These are phyloP conservation scores for Unio delphinus DNA, from an alignment of 2,888 invertebrate species.

Conservation along the genomic window DNA sequence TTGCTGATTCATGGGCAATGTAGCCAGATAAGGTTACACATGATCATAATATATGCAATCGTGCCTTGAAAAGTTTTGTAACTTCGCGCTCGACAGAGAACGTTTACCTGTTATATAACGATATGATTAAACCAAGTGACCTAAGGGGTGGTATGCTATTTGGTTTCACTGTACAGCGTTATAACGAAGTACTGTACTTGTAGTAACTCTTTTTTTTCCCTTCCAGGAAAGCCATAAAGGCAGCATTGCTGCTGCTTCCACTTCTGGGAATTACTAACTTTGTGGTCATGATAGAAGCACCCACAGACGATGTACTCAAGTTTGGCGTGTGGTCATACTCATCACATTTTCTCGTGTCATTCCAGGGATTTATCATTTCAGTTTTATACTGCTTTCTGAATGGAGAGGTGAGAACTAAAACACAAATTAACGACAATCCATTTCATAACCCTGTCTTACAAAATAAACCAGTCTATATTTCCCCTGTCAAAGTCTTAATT, in stretches of 20 bases:
- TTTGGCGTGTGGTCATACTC: conserved; percentile 71
- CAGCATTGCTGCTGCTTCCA: conserved; percentile 73
- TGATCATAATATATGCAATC: no score
- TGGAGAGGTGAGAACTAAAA: conserved; percentile 67
- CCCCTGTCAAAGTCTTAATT: not conserved
- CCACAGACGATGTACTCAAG: conserved; percentile 53
- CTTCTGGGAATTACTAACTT: conserved; percentile 74
- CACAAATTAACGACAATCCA: not conserved
- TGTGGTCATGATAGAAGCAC: conserved; percentile 72
- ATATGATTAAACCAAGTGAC: no score
- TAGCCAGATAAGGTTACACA: no score
- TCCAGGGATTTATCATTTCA: conserved; percentile 74
- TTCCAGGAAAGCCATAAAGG: conserved; percentile 73
- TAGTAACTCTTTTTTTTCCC: conserved; percentile 13
- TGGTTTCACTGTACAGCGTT: no score
- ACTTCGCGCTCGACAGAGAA: no score
- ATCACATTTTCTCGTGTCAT: conserved; percentile 72
- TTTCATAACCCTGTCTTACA: not conserved
- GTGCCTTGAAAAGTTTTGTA: no score
- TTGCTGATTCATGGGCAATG: no score
- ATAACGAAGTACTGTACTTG: no score
- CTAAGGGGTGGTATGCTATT: no score
- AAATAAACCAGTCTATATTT: not conserved
- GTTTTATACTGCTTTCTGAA: conserved; percentile 74
- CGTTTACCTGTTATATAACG: no score